phyloP scores from a whole-genome alignment of 2,797 vertebrate species.

The Australoheros facetus region DNA sequence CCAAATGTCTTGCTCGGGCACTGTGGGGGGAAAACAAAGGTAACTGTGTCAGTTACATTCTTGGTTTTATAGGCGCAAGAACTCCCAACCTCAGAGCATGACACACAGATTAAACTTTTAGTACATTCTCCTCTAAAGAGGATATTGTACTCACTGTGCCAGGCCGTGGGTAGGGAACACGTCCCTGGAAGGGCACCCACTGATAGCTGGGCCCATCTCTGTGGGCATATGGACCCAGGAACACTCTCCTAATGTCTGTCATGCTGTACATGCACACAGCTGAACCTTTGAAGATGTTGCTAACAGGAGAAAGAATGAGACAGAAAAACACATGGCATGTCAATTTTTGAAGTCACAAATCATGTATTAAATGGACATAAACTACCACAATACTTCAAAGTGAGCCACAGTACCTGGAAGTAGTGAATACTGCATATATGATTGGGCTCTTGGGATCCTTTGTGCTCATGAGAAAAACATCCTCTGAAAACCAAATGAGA shows the following conservation, averaged over 20 bases:
- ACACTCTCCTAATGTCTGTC: slow-evolving; percentile 94
- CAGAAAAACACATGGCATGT: background rate
- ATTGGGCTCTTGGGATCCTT: slow-evolving; percentile 97
- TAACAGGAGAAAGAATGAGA: slow-evolving; percentile 56
- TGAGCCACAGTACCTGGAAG: slow-evolving; percentile 88
- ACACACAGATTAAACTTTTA: background rate
- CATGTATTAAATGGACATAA: background rate
- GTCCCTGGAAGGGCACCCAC: slow-evolving; percentile 96
- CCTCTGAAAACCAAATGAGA: slow-evolving; percentile 66
- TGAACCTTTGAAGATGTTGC: slow-evolving; percentile 98
- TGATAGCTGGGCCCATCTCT: slow-evolving; percentile 97
- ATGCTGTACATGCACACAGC: slow-evolving; percentile 98
- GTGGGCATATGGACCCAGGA: slow-evolving; percentile 95
- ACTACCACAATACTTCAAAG: background rate
- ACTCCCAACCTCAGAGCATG: background rate
- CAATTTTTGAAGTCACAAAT: background rate
- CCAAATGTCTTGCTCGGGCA: slow-evolving; percentile 99
- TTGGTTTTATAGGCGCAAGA: background rate
- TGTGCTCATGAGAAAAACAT: slow-evolving; percentile 92
- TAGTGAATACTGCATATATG: slow-evolving; percentile 96
- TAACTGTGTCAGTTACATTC: background rate
- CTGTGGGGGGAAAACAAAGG: slow-evolving; percentile 64
- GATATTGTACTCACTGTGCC: slow-evolving; percentile 89
- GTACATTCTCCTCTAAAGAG: background rate
- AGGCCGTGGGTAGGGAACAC: slow-evolving; percentile 95